phyloP scores from a whole-genome alignment of 2,797 vertebrate species.

The Acrocephalus scirpaceus region DNA sequence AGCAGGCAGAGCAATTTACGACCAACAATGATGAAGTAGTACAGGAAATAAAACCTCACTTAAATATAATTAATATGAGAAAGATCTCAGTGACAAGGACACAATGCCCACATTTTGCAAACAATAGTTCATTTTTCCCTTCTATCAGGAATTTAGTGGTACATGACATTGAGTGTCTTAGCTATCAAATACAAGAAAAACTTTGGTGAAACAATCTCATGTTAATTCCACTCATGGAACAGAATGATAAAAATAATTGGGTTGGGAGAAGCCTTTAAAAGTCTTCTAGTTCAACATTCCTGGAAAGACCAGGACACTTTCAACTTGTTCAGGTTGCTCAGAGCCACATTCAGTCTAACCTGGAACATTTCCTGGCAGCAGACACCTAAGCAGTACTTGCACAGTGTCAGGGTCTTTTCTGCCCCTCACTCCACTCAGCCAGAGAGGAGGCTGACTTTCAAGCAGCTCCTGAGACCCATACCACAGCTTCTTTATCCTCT shows the following conservation, averaged over 20 bases:
- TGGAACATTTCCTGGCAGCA: not conserved
- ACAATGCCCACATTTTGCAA: not conserved
- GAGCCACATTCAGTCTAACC: not conserved
- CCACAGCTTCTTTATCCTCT: not conserved
- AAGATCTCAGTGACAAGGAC: not conserved
- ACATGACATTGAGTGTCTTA: not conserved
- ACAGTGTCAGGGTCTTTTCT: not conserved
- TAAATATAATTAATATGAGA: not conserved
- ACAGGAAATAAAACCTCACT: not conserved
- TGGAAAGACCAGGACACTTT: not conserved
- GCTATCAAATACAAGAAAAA: not conserved
- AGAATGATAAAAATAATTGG: not conserved
- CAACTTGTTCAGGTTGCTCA: not conserved
- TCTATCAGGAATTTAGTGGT: not conserved
- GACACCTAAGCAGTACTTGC: not conserved
- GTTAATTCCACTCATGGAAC: not conserved
- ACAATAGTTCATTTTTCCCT: not conserved
- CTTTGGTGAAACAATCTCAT: not conserved
- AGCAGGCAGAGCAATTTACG: not conserved
- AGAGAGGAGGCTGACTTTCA: not conserved
- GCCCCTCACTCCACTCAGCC: not conserved
- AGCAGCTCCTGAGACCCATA: not conserved
- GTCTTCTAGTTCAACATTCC: not conserved
- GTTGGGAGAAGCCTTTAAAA: not conserved
- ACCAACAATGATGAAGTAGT: not conserved